These are phyloP conservation scores for Platichthys flesus DNA, from an alignment of 2,113 vertebrate species.

Conservation along the genomic window DNA sequence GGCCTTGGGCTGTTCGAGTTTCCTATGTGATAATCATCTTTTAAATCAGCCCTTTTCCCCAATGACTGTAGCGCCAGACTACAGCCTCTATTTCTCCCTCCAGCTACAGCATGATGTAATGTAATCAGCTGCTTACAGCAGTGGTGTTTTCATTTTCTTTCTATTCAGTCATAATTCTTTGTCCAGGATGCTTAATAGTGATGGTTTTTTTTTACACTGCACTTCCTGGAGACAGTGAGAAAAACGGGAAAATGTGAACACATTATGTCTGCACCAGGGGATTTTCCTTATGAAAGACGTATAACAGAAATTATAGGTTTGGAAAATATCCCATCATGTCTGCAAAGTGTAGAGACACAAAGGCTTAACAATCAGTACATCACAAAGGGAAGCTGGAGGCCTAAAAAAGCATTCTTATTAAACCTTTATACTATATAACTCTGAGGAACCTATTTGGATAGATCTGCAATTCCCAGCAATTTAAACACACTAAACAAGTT, in stretches of 20 bases:
- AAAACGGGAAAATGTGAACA: conserved; percentile 17
- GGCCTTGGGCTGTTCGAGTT: neutral
- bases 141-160: neutral
- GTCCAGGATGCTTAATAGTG: neutral
- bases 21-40: neutral
- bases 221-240: conserved; percentile 5
- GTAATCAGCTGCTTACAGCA: neutral
- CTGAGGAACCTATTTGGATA: too few species aligned
- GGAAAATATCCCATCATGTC: neutral
- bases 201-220: neutral
- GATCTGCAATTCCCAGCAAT: too few species aligned
- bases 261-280: neutral
- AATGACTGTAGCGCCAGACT: neutral
- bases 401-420: neutral
- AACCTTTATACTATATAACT: too few species aligned
- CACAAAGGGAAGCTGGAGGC: neutral
- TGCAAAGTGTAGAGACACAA: neutral
- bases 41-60: neutral
- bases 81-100: neutral
- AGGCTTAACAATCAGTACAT: neutral
- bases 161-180: neutral
- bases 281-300: neutral
- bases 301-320: neutral
- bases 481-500: too few species aligned
- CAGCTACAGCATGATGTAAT: neutral